A percentile compares a stretch with the other conserved stretches of the same genome.
Evolutionary conservation across 1,140 invertebrate genomes (phyloP).

Genomic region (Drosophila baimaii): DNA sequence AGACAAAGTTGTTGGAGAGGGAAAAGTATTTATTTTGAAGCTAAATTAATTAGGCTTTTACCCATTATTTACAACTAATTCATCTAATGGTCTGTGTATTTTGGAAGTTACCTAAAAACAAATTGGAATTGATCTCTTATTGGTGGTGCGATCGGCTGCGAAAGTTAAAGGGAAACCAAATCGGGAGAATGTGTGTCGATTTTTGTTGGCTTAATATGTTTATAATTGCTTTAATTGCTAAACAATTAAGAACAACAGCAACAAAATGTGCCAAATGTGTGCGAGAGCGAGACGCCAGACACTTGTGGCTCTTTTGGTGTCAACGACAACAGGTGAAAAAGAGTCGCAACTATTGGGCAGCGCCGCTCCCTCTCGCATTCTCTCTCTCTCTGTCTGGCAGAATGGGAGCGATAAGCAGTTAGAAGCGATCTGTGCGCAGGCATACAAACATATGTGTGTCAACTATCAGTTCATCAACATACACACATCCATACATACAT

Average conservation of each 20-base stretch:
- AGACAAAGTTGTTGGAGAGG: no score
- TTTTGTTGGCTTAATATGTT: conserved; percentile 61
- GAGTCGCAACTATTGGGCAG: conserved; percentile 14
- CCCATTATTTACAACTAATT: not conserved
- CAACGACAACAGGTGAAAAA: conserved; percentile 27
- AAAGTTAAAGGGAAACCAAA: conserved; percentile 29
- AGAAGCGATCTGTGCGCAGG: conserved; percentile 16
- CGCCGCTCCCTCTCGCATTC: not conserved
- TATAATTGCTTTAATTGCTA: conserved; percentile 73
- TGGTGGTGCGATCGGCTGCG: not conserved
- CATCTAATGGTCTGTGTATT: not conserved
- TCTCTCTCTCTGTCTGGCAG: conserved; percentile 8
- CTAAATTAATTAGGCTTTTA: not conserved
- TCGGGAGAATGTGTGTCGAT: conserved; percentile 57
- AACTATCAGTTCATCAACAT: not conserved
- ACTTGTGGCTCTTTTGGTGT: conserved; percentile 18
- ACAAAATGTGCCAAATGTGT: conserved; percentile 37
- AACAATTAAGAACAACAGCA: conserved; percentile 61
- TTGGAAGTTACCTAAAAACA: no score
- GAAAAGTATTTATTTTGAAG: no score
- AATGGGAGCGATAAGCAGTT: conserved; percentile 63
- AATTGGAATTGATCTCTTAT: not conserved
- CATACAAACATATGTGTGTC: not conserved
- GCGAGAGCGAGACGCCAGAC: not conserved
- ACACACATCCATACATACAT: not conserved